Conservation (phyloP, 1,140 invertebrate genomes). For the Batillaria attramentaria region DNA sequence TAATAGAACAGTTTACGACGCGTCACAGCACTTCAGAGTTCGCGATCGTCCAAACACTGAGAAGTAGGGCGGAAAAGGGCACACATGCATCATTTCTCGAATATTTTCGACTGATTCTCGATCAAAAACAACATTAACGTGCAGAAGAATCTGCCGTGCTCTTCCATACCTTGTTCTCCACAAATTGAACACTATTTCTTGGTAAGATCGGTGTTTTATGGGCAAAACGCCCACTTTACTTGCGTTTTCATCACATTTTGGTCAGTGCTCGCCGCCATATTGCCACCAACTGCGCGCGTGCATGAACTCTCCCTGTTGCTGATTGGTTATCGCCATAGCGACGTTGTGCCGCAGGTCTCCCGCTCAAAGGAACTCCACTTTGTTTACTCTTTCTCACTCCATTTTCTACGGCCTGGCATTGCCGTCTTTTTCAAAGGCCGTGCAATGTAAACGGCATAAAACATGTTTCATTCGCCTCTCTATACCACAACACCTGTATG, state of each 20-base stretch:
- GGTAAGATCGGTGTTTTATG: neutral
- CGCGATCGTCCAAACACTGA: too few relatives aligned
- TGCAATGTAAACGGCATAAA: neutral
- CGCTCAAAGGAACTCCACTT: neutral
- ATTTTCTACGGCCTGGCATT: constrained; percentile 1
- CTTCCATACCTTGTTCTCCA: neutral
- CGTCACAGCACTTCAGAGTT: too few relatives aligned
- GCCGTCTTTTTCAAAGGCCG: neutral
- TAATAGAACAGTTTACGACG: too few relatives aligned
- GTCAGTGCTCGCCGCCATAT: constrained; percentile 15
- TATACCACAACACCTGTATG: neutral
- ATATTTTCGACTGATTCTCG: neutral
- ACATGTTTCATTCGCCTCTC: neutral
- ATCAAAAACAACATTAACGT: neutral
- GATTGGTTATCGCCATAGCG: constrained; percentile 27
- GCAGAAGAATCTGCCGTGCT: neutral
- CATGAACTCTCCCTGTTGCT: neutral
- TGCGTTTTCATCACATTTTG: constrained; percentile 26
- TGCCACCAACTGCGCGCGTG: constrained; percentile 13
- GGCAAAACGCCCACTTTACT: constrained; percentile 9
- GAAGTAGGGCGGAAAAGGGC: too few relatives aligned
- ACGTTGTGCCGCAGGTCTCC: constrained; percentile 4
- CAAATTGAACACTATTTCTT: neutral
- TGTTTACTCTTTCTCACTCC: neutral
- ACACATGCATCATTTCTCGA: neutral